Conservation (phyloP, 2,797 vertebrate species). For the Ctenopoma multispine region DNA sequence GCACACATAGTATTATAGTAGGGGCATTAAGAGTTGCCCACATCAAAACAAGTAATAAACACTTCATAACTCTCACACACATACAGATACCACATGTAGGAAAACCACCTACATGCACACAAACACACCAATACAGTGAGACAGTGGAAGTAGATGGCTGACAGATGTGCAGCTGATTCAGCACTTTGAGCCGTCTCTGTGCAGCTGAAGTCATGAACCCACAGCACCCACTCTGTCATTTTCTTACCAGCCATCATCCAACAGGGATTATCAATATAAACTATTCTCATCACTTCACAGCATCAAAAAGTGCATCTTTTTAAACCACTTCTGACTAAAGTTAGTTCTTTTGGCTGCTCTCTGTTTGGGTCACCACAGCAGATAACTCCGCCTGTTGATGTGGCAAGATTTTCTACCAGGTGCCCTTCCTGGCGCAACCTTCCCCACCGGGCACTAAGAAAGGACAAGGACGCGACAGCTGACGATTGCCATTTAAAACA, state of each 20-base stretch:
- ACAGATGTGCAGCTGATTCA: constrained; percentile 53
- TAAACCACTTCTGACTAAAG: too few relatives aligned
- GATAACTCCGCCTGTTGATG: too few relatives aligned
- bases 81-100: constrained; percentile 28
- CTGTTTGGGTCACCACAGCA: too few relatives aligned
- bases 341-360: too few relatives aligned
- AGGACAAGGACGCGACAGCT: too few relatives aligned
- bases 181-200: constrained; percentile 5
- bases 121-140: constrained; percentile 53
- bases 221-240: constrained; percentile 14
- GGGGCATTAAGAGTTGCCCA: constrained; percentile 1
- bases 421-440: too few relatives aligned
- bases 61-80: constrained; percentile 18
- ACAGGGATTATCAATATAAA: background rate
- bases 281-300: background rate
- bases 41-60: constrained; percentile 39
- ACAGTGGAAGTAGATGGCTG: constrained; percentile 59
- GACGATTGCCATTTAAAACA: too few relatives aligned
- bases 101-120: constrained; percentile 51
- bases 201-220: constrained; percentile 13
- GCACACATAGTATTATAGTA: background rate
- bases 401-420: too few relatives aligned
- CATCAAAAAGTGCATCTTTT: too few relatives aligned
- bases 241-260: constrained; percentile 8
- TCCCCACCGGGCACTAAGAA: too few relatives aligned